A percentile compares a stretch with the other conserved stretches of the same genome.
Evolutionary conservation across 2,888 invertebrate species (phyloP).

Genomic region (Tryphoninae sp.): DNA sequence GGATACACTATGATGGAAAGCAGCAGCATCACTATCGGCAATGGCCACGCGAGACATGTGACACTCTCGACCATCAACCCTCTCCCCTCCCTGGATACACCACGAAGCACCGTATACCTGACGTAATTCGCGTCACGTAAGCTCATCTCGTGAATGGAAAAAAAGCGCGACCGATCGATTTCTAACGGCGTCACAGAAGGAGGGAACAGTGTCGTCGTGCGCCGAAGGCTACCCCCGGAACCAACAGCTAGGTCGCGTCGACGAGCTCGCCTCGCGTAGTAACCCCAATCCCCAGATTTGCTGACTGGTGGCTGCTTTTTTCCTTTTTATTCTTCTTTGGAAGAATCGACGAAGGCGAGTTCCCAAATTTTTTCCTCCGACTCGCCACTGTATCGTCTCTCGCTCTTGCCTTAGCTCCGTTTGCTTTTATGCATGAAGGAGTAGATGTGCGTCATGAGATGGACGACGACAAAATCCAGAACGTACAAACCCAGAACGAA

Average conservation of each 20-base stretch:
- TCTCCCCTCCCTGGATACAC: constrained; percentile 11
- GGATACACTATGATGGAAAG: constrained; percentile 37
- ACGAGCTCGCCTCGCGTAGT: constrained; percentile 51
- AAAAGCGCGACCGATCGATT: constrained; percentile 71
- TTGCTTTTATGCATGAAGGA: not conserved
- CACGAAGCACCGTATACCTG: constrained; percentile 38
- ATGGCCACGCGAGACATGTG: constrained; percentile 51
- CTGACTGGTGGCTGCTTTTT: constrained; percentile 55
- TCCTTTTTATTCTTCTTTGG: constrained; percentile 29
- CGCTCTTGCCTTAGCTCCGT: constrained; percentile 4
- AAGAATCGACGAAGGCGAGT: constrained; percentile 35
- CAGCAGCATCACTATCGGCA: constrained; percentile 52
- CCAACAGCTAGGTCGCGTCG: constrained; percentile 43
- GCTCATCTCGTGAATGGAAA: constrained; percentile 72
- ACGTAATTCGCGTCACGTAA: constrained; percentile 59
- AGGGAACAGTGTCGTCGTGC: constrained; percentile 46
- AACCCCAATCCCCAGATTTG: constrained; percentile 61
- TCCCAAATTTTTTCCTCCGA: constrained; percentile 39
- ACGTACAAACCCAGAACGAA: not conserved
- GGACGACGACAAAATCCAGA: not conserved
- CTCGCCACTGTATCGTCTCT: constrained; percentile 40
- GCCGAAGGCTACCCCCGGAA: constrained; percentile 23
- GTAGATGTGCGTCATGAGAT: not conserved
- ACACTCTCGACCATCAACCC: constrained; percentile 3
- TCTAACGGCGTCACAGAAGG: constrained; percentile 45